Conservation (phyloP, 2,113 vertebrate genomes). For the Menidia beryllina region DNA sequence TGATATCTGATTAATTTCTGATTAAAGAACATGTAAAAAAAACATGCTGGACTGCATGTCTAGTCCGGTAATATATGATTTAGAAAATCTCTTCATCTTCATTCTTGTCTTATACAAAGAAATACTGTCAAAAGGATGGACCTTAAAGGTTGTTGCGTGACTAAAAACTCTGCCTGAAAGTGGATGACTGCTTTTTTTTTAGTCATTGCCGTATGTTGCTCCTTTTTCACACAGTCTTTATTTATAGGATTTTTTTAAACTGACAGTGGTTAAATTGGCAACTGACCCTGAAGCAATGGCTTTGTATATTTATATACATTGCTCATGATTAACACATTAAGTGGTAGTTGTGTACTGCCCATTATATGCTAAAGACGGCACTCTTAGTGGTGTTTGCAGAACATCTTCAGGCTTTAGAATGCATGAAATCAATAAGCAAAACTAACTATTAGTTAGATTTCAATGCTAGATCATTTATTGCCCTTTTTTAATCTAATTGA, state of each 20-base stretch:
- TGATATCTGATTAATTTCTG: background rate
- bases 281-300: conserved; percentile 15
- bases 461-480: accelerated
- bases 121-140: background rate
- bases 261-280: conserved; percentile 22
- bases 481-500: too few species aligned
- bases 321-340: conserved; percentile 39
- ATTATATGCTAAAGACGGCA: conserved; percentile 1
- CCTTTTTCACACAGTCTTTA: conserved; percentile 30
- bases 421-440: background rate
- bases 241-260: conserved; percentile 30
- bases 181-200: conserved; percentile 13
- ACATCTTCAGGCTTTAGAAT: conserved; percentile 1
- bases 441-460: background rate
- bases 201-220: conserved; percentile 17
- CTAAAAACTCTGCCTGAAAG: conserved; percentile 18
- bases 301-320: conserved; percentile 18
- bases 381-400: conserved; percentile 6
- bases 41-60: background rate
- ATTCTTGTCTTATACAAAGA: background rate
- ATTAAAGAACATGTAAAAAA: background rate
- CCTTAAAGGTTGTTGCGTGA: background rate
- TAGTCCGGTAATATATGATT: background rate
- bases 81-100: too few species aligned
- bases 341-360: background rate